Conservation (phyloP, 2,113 vertebrate species). For the Hemiscyllium ocellatum region DNA sequence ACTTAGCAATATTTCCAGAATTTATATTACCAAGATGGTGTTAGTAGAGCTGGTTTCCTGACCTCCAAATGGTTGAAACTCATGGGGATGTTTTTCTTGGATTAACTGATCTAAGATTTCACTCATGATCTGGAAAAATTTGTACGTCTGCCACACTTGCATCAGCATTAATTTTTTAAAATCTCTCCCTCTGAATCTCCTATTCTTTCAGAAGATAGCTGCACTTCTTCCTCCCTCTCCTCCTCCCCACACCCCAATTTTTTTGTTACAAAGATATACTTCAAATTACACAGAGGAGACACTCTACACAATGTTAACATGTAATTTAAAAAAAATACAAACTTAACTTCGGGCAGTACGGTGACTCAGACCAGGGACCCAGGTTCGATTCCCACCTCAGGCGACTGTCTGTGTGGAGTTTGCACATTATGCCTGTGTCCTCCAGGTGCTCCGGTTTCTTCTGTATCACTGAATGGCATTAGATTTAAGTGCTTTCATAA, state of each 20-base stretch:
- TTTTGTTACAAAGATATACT: too few species aligned
- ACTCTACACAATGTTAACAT: too few species aligned
- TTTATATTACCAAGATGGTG: not conserved
- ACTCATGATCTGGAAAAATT: not conserved
- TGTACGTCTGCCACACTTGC: too few species aligned
- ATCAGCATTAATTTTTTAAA: not conserved
- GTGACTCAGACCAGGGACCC: too few species aligned
- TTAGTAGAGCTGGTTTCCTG: not conserved
- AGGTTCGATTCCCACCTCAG: too few species aligned
- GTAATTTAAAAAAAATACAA: too few species aligned
- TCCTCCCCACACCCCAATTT: too few species aligned
- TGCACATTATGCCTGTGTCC: too few species aligned
- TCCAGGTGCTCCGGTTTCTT: too few species aligned
- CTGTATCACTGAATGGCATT: not conserved
- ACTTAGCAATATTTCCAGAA: not conserved
- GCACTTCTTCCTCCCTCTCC: too few species aligned
- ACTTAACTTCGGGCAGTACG: too few species aligned
- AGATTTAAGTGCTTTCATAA: not conserved
- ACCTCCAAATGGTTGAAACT: not conserved
- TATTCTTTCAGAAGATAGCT: not conserved
- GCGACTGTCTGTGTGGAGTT: too few species aligned
- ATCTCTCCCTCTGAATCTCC: not conserved
- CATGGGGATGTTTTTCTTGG: not conserved
- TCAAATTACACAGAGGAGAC: not conserved
- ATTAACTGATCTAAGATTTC: not conserved